These are phyloP conservation scores for Ovibos moschatus DNA, from an alignment of 2,113 vertebrate genomes.

Conservation along the genomic window DNA sequence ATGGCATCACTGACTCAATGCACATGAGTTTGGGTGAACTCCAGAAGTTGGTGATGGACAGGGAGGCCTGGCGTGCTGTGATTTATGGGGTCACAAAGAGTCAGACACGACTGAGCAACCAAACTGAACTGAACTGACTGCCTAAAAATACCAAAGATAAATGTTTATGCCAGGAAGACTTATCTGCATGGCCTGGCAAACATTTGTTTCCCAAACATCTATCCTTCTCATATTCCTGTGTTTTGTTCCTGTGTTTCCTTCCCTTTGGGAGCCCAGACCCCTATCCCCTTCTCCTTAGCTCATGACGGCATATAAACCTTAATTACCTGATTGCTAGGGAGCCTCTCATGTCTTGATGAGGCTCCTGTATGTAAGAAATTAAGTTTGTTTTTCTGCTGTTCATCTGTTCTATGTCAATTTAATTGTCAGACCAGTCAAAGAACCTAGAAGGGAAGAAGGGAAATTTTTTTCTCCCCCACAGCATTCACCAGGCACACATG, in stretches of 20 bases:
- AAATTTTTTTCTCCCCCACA: neutral
- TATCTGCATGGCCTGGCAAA: neutral
- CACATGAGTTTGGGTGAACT: too few species aligned
- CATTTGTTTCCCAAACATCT: neutral
- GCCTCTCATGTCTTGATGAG: neutral
- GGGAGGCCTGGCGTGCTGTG: too few species aligned
- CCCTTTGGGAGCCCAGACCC: neutral
- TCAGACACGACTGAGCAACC: rapidly evolving
- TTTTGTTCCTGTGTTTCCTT: neutral
- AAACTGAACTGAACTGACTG: too few species aligned
- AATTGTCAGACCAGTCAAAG: neutral
- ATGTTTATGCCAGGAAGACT: neutral
- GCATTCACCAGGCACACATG: neutral
- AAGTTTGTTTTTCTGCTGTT: neutral
- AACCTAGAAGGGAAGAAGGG: neutral
- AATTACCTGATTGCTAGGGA: neutral
- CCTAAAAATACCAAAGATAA: neutral
- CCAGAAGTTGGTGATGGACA: too few species aligned
- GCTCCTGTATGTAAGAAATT: neutral
- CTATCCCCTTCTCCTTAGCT: neutral
- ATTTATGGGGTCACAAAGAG: too few species aligned
- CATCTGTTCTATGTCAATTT: neutral
- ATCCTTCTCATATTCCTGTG: neutral
- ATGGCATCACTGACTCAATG: too few species aligned
- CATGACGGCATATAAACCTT: neutral